These are phyloP conservation scores for Laticauda laticaudata DNA, from an alignment of 2,113 vertebrate species.

Conservation along the genomic window DNA sequence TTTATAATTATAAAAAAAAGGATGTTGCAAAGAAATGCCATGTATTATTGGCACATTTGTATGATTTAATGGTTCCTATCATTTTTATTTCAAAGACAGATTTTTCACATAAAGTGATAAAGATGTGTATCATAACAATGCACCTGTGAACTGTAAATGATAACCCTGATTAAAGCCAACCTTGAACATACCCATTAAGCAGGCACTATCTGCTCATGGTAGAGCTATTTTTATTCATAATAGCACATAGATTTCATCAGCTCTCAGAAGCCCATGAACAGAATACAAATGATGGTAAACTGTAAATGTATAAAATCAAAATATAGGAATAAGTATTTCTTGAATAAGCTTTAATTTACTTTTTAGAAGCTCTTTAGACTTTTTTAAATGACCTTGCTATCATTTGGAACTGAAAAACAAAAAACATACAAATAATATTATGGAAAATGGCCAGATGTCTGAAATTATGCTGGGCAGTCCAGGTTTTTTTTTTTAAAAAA, in stretches of 20 bases:
- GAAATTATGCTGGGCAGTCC: background rate
- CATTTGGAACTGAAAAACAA: background rate
- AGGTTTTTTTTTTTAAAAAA: background rate
- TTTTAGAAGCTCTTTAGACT: constrained; percentile 2
- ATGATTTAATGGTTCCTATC: background rate
- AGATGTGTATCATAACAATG: background rate
- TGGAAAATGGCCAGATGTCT: background rate
- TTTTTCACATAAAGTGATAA: constrained; percentile 9
- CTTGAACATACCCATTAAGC: constrained; percentile 39
- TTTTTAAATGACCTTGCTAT: constrained; percentile 46
- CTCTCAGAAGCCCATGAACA: constrained; percentile 65
- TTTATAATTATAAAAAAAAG: constrained; percentile 26
- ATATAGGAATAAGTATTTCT: constrained; percentile 54
- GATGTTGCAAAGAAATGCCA: constrained; percentile 5
- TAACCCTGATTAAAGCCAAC: constrained; percentile 29
- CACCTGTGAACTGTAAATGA: constrained; percentile 23
- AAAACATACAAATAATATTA: background rate
- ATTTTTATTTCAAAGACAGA: constrained; percentile 14
- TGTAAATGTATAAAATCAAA: constrained; percentile 68
- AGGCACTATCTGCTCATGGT: constrained; percentile 60
- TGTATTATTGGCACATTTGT: background rate
- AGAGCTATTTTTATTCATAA: constrained; percentile 67
- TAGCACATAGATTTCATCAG: constrained; percentile 61
- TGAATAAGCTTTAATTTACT: constrained; percentile 19
- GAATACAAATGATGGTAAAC: constrained; percentile 61